These are phyloP conservation scores for Sebastiscus albofasciatus DNA, from an alignment of 2,797 vertebrate genomes.

Conservation along the genomic window DNA sequence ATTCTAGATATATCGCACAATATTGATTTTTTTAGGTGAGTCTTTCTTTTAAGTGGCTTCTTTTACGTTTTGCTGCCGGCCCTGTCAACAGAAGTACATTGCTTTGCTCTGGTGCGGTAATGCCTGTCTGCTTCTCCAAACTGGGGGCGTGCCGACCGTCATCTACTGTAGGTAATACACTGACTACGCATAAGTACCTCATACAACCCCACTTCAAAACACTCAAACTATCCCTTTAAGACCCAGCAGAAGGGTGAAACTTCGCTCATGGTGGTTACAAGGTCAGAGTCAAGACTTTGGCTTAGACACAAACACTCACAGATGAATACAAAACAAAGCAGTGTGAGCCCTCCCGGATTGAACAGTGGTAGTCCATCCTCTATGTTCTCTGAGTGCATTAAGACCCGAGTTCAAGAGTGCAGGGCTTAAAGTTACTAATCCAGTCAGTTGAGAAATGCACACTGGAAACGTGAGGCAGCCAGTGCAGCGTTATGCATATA, in stretches of 20 bases:
- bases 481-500: constrained; percentile 28
- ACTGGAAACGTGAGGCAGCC: constrained; percentile 74
- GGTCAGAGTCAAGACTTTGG: constrained; percentile 17
- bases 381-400: constrained; percentile 36
- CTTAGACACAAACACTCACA: not conserved
- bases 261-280: not conserved
- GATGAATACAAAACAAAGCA: constrained; percentile 5
- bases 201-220: no score
- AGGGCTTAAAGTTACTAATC: constrained; percentile 76
- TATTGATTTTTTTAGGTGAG: no score
- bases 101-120: no score
- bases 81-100: no score
- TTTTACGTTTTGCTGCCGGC: no score
- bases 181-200: no score
- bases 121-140: no score
- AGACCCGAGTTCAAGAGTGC: constrained; percentile 70
- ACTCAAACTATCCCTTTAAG: no score
- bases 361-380: constrained; percentile 11
- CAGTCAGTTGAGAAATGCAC: constrained; percentile 72
- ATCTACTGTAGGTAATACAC: no score
- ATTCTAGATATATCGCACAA: no score
- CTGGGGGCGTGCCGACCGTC: no score
- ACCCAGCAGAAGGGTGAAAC: not conserved
- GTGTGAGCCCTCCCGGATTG: not conserved
- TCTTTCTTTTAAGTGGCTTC: no score